Base-by-base conservation (phyloP, 92 coral and sea anemone genomes). In the Diadumene lineata region DNA sequence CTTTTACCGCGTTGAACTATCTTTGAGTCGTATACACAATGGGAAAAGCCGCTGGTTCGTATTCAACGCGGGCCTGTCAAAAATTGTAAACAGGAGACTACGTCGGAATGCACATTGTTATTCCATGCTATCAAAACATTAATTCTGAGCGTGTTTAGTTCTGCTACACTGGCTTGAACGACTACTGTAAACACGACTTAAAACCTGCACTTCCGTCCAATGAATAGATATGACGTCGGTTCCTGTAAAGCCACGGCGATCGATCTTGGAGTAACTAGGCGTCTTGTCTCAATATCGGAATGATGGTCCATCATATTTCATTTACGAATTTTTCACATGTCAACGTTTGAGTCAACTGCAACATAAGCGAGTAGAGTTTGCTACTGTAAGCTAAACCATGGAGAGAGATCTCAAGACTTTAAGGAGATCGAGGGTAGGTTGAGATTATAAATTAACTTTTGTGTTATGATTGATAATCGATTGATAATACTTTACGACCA, bases 351-450 rank as follows among this genome's bases (percentile, higher is more conserved):
- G 31, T 26, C n/a, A 31, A 1, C 72, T 67, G 28, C 53, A 44
- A 38, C 8, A 8, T 13, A 19, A 67, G 7, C 15, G 43, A 16
- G 31, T 11, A 32, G 53, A 53, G 6, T 53, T 16, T 53, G 21
- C 10, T 53, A 23, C 21, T 53, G 48, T n/a, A n/a, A n/a, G n/a
- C n/a, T n/a, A n/a, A n/a, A 53, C 19, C n/a, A 82, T 94, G 86
- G 98, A 94, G 87, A 83, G 97, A 74, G 97, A 94, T 62, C 82
- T 94, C 23, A 88, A 87, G 74, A 81, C 94, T 29, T 86, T 94
- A 21, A 88, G 98, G 10, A 61, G 94, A 68, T 94, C 98, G 21
- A 86, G 89, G 91, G 98, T 94, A 72, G 77, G 85, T 80, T 33
- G 26, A 61, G 46, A 16, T 19, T 53, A 16, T 53, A 3, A 4